Percentiles rank a stretch among this genome's conserved stretches.
These are phyloP conservation scores for Willisornis vidua DNA, from an alignment of 2,113 vertebrate genomes.

Conservation along the genomic window DNA sequence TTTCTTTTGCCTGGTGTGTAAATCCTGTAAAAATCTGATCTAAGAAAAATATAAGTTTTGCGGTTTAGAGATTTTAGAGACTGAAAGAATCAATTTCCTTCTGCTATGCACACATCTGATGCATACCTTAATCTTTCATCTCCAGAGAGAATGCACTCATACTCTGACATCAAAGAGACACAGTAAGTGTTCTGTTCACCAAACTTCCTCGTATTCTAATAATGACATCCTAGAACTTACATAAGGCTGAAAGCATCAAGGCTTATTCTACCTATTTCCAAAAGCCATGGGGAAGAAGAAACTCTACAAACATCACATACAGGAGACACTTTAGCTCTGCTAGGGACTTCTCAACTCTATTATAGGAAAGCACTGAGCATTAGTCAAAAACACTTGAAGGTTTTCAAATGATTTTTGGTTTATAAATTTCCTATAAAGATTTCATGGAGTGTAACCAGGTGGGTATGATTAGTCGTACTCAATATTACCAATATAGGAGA, in stretches of 20 bases:
- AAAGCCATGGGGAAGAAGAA: background rate
- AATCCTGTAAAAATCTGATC: background rate
- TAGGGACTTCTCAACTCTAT: background rate
- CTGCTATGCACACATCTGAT: background rate
- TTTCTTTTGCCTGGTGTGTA: background rate
- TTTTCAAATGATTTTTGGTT: background rate
- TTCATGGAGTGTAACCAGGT: background rate
- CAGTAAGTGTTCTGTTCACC: background rate
- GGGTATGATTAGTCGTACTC: background rate
- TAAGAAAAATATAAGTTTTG: background rate
- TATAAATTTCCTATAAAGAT: background rate
- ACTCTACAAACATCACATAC: background rate
- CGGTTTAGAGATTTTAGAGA: background rate
- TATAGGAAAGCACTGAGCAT: background rate
- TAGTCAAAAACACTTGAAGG: background rate
- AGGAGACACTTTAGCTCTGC: background rate
- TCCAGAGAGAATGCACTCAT: background rate
- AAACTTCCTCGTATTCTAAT: background rate
- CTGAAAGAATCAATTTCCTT: background rate
- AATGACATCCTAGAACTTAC: background rate
- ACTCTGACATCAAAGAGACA: background rate
- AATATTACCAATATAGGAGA: rapidly evolving
- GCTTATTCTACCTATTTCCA: background rate
- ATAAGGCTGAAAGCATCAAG: background rate
- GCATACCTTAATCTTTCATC: background rate